Conservation (phyloP, 2,797 vertebrate genomes). For the Lycodopsis pacificus region DNA sequence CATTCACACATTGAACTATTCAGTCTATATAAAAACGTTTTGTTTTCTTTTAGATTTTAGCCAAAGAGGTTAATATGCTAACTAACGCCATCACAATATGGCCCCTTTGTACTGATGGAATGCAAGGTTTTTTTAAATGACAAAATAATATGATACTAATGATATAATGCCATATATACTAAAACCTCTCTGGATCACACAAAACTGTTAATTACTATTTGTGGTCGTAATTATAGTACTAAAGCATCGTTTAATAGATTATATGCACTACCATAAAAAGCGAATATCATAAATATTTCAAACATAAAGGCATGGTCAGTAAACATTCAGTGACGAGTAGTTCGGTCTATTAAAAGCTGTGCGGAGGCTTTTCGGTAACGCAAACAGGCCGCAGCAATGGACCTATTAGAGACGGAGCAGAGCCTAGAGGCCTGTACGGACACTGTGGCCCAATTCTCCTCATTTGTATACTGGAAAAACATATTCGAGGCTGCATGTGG, state of each 20-base stretch:
- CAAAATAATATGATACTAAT: background rate
- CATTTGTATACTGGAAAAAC: slow-evolving; percentile 22
- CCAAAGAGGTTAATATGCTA: background rate
- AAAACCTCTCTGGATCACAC: background rate
- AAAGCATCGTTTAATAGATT: background rate
- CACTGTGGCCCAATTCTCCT: slow-evolving; percentile 2
- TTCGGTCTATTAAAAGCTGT: slow-evolving; percentile 9
- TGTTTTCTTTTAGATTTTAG: background rate
- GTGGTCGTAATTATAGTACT: background rate
- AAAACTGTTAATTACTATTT: background rate
- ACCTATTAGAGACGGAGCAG: slow-evolving; percentile 11
- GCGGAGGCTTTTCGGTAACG: slow-evolving; percentile 8
- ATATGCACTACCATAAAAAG: background rate
- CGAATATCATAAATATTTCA: background rate
- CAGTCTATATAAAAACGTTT: background rate
- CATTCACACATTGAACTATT: background rate
- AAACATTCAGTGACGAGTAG: background rate
- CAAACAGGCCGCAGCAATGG: slow-evolving; percentile 33
- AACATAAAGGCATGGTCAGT: slow-evolving; percentile 1
- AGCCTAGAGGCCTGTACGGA: slow-evolving; percentile 27
- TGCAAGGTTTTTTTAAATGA: background rate
- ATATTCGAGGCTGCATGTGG: slow-evolving; percentile 28
- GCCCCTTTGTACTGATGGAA: background rate
- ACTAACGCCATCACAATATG: background rate
- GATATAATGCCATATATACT: background rate